Evolutionary conservation across 2,797 vertebrate species (phyloP), one percentile per base, ranked within the genome.

Genomic region (Thripadectes ignobilis): DNA sequence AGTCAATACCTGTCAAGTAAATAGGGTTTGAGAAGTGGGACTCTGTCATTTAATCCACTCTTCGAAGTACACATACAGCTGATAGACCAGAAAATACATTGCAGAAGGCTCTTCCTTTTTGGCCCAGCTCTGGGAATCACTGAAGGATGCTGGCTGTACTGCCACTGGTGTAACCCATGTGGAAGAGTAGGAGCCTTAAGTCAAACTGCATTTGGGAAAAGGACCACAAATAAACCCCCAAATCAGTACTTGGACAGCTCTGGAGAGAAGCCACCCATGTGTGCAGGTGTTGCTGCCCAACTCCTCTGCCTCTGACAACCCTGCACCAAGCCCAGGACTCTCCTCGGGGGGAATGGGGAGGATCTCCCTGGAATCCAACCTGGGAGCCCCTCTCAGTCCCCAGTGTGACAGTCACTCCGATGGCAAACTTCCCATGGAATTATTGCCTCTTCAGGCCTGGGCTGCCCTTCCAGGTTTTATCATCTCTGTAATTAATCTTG

Each of bases 401-500:
- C 45, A 32, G 12, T 22, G 14, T 61, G 90, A 80, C 63, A 66
- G 39, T 32, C 69, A 22, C 51, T 46, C 16, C 17, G 24, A 62
- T 22, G 63, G 54, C 65, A 85, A 92, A 74, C 26, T 68, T 88
- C 54, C 69, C 76, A 45, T 8, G 22, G 45, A 80, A 38, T 61
- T 63, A 34, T 78, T 91, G 86, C 91, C 74, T 51, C 9, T 29
- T 88, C 23, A 32, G 30, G 55, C 54, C 41, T 67, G 54, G 41
- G 19, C 54, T 88, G 7, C 52, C 34, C 36, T 75, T 74, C 26
- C 13, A 10, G 45, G 45, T 59, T 88, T 62, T 67, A 57, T 14
- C 1, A 10, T 49, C 32, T 69, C 41, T 76, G 36, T 84, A 96
- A 95, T 95, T 86, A 95, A 92, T 92, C 77, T 94, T 6, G 3